phyloP scores from a whole-genome alignment of 2,888 invertebrate genomes.

The Thera obeliscata region DNA sequence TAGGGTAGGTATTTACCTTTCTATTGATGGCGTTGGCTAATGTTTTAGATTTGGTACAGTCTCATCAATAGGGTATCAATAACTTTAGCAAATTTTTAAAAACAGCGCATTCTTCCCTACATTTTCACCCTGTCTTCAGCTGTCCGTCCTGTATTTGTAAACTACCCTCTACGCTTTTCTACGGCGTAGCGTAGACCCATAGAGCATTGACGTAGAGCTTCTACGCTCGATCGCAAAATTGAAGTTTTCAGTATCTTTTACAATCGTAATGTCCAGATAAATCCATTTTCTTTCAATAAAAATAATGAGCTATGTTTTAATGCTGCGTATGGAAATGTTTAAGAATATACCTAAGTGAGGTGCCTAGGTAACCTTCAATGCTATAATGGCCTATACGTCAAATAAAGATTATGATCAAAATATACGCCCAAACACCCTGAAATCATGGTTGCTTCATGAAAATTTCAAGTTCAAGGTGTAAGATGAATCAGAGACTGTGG shows the following conservation, averaged over 20 bases:
- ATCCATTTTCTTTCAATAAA: too few relatives aligned
- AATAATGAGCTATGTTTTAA: too few relatives aligned
- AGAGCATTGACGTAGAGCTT: neutral
- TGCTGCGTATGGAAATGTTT: too few relatives aligned
- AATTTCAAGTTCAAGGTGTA: constrained; percentile 78
- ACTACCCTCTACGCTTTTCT: neutral
- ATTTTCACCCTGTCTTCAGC: neutral
- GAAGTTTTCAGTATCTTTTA: too few relatives aligned
- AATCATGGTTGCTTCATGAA: constrained; percentile 47
- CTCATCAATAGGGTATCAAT: constrained; percentile 49
- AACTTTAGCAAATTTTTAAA: constrained; percentile 8
- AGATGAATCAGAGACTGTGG: constrained; percentile 74
- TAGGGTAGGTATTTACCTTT: neutral
- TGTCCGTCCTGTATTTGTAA: too few relatives aligned
- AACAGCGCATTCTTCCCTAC: neutral
- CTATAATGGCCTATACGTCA: too few relatives aligned
- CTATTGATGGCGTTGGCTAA: constrained; percentile 38
- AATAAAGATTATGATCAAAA: too few relatives aligned
- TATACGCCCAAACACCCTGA: constrained; percentile 6
- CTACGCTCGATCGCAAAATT: neutral
- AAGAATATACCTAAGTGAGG: too few relatives aligned
- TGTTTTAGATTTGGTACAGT: constrained; percentile 50
- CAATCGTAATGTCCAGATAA: too few relatives aligned
- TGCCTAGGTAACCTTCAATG: too few relatives aligned
- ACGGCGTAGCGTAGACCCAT: constrained; percentile 6